A percentile compares a stretch with the other conserved stretches of the same genome.
Evolutionary conservation across 1,140 invertebrate genomes (phyloP).

Genomic region (Caerostris extrusa): DNA sequence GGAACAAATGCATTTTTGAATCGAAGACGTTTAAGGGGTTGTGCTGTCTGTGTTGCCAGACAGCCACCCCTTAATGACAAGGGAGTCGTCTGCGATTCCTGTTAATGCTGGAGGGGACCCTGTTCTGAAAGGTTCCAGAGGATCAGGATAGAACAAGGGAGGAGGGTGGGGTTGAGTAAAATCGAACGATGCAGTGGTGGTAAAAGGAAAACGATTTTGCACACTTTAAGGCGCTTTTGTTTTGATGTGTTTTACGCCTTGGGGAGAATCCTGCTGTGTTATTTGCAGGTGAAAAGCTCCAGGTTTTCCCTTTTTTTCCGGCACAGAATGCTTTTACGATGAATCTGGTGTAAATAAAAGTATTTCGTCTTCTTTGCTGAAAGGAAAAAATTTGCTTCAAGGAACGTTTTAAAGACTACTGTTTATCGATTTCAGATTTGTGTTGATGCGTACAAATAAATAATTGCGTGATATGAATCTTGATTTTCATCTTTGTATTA

Average conservation of each 20-base stretch:
- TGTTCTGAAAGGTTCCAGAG: constrained; percentile 1
- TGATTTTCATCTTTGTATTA: too few species aligned
- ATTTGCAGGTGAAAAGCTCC: constrained; percentile 3
- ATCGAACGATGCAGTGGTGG: neutral
- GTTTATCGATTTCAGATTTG: neutral
- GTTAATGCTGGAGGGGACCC: neutral
- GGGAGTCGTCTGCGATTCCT: constrained; percentile 5
- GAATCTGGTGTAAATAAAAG: neutral
- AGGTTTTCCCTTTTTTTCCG: neutral
- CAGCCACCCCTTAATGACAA: neutral
- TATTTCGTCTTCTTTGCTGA: neutral
- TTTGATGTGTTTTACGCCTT: constrained; percentile 30
- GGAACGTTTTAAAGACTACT: neutral
- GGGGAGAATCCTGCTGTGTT: neutral
- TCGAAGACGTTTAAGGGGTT: constrained; percentile 26
- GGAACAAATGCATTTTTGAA: constrained; percentile 39
- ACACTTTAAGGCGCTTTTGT: neutral
- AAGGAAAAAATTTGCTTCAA: neutral
- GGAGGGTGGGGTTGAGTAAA: neutral
- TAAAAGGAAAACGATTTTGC: neutral
- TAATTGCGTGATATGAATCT: too few species aligned
- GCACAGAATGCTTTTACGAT: neutral
- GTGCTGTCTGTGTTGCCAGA: neutral
- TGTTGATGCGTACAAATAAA: neutral
- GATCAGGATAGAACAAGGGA: neutral